phyloP scores from a whole-genome alignment of 2,888 invertebrate species.

The Nineta flava region DNA sequence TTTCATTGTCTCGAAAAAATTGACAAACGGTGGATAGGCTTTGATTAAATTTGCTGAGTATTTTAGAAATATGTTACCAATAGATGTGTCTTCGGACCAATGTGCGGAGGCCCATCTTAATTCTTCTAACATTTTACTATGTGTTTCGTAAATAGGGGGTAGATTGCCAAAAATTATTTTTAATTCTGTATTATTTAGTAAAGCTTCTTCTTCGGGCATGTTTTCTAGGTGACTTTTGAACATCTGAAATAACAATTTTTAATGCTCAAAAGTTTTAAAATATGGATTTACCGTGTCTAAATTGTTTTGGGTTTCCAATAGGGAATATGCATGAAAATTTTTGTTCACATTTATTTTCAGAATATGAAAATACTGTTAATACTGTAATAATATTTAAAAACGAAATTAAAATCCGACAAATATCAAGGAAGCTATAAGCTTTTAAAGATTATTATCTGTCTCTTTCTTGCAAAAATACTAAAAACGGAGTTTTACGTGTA shows the following conservation, averaged over 20 bases:
- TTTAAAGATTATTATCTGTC: too few relatives aligned
- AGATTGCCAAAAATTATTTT: slow-evolving; percentile 93
- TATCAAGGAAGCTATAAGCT: too few relatives aligned
- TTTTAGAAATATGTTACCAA: slow-evolving; percentile 65
- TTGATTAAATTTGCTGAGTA: slow-evolving; percentile 78
- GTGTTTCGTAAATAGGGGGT: slow-evolving; percentile 86
- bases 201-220: slow-evolving; percentile 61
- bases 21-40: slow-evolving; percentile 95
- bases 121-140: slow-evolving; percentile 61
- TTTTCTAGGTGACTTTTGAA: slow-evolving; percentile 89
- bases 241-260: slow-evolving; percentile 37
- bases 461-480: too few relatives aligned
- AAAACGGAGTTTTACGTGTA: too few relatives aligned
- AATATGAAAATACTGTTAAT: too few relatives aligned
- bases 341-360: too few relatives aligned
- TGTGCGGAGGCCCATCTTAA: slow-evolving; percentile 47
- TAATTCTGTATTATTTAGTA: slow-evolving; percentile 80
- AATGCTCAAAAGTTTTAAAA: too few relatives aligned
- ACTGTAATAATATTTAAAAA: too few relatives aligned
- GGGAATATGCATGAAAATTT: too few relatives aligned
- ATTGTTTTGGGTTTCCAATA: too few relatives aligned
- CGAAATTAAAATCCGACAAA: too few relatives aligned
- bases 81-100: slow-evolving; percentile 64
- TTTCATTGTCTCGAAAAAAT: slow-evolving; percentile 95
- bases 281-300: too few relatives aligned